Evolutionary conservation across 2,797 vertebrate species (phyloP).

Genomic region (Platyrinchus mystaceus): DNA sequence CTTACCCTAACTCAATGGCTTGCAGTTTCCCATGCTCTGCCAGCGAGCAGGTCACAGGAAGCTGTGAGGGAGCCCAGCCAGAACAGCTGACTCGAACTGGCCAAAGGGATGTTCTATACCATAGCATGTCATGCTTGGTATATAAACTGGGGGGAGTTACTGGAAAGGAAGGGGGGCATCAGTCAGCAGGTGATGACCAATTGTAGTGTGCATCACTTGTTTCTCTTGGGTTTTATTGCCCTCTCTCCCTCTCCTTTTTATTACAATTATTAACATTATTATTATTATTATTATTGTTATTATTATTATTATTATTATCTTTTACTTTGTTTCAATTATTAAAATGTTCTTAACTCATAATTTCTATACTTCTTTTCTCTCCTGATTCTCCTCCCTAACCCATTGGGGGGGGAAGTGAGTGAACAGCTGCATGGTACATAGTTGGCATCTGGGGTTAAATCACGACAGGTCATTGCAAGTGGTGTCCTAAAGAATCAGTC

Average conservation of each 20-base stretch:
- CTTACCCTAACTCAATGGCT: background rate
- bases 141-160: background rate
- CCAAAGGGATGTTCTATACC: background rate
- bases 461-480: background rate
- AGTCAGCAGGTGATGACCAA: background rate
- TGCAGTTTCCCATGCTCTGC: background rate
- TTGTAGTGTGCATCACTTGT: background rate
- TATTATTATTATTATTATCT: background rate
- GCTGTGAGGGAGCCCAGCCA: background rate
- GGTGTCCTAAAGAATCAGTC: background rate
- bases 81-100: background rate
- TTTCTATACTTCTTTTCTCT: background rate
- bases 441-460: background rate
- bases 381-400: too few relatives aligned
- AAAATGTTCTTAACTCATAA: background rate
- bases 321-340: background rate
- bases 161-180: background rate
- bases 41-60: background rate
- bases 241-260: background rate
- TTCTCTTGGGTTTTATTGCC: background rate
- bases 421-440: background rate
- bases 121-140: background rate
- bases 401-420: background rate
- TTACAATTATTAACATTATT: background rate
- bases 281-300: background rate